Evolutionary conservation across 2,113 vertebrate genomes (phyloP).

Genomic region (Phodopus roborovskii): DNA sequence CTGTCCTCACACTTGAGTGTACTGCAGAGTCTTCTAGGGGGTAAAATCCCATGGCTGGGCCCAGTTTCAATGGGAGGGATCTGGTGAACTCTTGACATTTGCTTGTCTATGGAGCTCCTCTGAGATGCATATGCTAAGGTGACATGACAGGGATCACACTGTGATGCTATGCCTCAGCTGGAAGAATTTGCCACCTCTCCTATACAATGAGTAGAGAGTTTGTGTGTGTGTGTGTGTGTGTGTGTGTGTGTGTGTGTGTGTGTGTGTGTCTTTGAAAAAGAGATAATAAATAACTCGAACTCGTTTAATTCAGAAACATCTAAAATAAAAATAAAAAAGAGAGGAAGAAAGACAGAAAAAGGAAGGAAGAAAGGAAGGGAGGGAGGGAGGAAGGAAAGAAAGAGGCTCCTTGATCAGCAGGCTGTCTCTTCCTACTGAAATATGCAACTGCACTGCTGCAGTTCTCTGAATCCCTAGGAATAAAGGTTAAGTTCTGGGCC

Average conservation of each 20-base stretch:
- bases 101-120: not conserved
- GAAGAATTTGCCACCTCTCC: not conserved
- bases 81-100: not conserved
- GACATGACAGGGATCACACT: too few species aligned
- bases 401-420: not conserved
- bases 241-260: not conserved
- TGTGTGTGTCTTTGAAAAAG: not conserved
- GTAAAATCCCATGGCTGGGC: not conserved
- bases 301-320: conserved; percentile 13
- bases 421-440: not conserved
- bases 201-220: not conserved
- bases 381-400: not conserved
- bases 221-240: not conserved
- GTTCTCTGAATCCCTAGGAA: not conserved
- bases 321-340: conserved; percentile 17
- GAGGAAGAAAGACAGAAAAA: too few species aligned
- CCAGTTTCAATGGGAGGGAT: not conserved
- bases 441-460: not conserved
- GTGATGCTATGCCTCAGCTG: not conserved
- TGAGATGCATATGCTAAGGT: not conserved
- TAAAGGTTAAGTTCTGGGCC: not conserved
- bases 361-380: too few species aligned
- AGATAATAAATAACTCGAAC: not conserved
- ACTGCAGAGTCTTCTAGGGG: not conserved
- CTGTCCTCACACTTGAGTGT: not conserved